Base-by-base conservation (phyloP, 2,113 vertebrate species). In the Dipodomys ordii region DNA sequence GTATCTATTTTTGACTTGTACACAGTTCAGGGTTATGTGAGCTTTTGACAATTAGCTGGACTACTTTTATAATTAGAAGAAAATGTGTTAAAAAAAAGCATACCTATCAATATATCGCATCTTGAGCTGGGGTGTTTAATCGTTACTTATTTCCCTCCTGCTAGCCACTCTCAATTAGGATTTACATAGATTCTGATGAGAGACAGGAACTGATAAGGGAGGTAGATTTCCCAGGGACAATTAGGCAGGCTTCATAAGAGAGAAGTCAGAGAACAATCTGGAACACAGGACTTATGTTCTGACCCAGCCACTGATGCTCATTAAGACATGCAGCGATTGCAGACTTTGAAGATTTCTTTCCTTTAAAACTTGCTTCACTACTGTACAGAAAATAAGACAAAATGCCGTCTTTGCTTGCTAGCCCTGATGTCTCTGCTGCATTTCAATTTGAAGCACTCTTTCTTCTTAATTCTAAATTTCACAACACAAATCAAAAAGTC, bases 311-410 rank as follows among this genome's bases (percentile, higher is more conserved):
- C 30, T 74, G 3, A 10, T 57, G 90, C 76, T 93, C 71, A 64
- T 90, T 92, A 93, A 65, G 79, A 73, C 67, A 22, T 7, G 71
- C 30, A 3, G 2, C 7, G 88, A 88, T 39, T 64, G 83, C 83
- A 39, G 3, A 57, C 53, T 18, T 57, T 95, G 96, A 96, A 95
- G 93, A 44, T 64, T 57, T 62, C 44, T 49, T 79, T 74, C 88
- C 92, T 86, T 95, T 80, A 72, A 96, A 92, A 93, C 82, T 25
- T 92, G 90, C 78, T 87, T 87, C 28, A 64, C 62, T 87, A 57
- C 68, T 12, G 22, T 46, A 78, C 64, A 96, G 96, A 86, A 95
- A 96, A 88, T 76, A 76, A 96, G 96, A 93, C 74, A 74, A 73
- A 97, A 78, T 30, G 49, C 72, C 72, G 90, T 44, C 78, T 80